Conservation (phyloP, 2,113 vertebrate genomes). For the Sakesphorus luctuosus region DNA sequence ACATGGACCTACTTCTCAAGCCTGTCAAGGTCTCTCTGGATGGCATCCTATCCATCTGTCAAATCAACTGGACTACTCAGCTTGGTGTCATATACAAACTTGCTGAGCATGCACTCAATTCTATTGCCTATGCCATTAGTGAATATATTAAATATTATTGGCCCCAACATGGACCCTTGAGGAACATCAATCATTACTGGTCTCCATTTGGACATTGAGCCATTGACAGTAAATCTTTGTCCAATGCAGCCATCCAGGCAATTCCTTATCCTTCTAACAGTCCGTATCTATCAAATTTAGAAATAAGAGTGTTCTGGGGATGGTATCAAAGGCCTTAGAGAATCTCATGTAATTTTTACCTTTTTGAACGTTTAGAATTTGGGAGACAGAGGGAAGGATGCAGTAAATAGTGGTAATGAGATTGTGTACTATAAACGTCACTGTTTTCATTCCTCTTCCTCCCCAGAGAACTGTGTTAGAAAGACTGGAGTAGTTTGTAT, state of each 20-base stretch:
- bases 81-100: neutral
- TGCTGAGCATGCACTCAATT: neutral
- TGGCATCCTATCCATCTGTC: neutral
- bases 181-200: neutral
- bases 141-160: neutral
- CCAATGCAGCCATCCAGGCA: neutral
- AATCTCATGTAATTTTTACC: neutral
- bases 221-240: neutral
- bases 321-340: neutral
- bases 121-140: neutral
- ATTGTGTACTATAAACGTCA: neutral
- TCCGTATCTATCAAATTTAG: neutral
- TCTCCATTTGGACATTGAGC: neutral
- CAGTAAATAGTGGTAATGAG: neutral
- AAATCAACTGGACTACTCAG: neutral
- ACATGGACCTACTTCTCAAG: neutral
- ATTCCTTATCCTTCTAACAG: neutral
- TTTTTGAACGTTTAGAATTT: neutral
- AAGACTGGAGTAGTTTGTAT: neutral
- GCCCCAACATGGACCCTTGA: neutral
- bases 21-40: neutral
- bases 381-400: neutral
- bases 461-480: neutral
- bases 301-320: neutral
- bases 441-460: neutral